A percentile compares a stretch with the other conserved stretches of the same genome.
Conservation (phyloP, 1,140 invertebrate species). For the Drosophila tristis region DNA sequence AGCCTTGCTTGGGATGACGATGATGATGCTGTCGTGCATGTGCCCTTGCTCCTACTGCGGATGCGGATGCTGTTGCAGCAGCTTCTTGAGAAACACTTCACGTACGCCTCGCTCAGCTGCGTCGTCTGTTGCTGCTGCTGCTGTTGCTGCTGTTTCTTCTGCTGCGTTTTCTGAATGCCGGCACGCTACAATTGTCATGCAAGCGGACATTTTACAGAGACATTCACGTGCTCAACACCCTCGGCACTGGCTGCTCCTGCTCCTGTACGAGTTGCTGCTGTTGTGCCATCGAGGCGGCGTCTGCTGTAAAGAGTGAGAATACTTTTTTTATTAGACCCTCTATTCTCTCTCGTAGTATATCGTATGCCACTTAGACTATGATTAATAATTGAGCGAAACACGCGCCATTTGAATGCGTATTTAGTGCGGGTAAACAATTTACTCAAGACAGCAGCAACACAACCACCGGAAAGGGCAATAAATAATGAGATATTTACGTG, state of each 20-base stretch:
- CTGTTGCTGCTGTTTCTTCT: constrained; percentile 19
- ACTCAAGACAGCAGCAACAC: neutral
- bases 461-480: neutral
- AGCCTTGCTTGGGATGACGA: constrained; percentile 32
- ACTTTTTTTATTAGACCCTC: constrained; percentile 42
- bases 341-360: neutral
- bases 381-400: constrained; percentile 67
- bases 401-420: constrained; percentile 66
- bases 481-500: too few relatives aligned
- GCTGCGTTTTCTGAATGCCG: constrained; percentile 77
- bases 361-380: constrained; percentile 56
- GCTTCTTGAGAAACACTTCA: constrained; percentile 73
- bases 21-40: constrained; percentile 39
- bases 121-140: constrained; percentile 51
- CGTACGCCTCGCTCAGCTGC: constrained; percentile 71
- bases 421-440: constrained; percentile 58
- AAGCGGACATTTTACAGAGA: constrained; percentile 72
- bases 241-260: constrained; percentile 29
- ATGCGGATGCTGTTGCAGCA: constrained; percentile 35
- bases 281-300: constrained; percentile 18
- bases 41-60: constrained; percentile 33
- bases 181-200: constrained; percentile 81
- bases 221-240: constrained; percentile 66
- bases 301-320: constrained; percentile 35
- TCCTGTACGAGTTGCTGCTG: constrained; percentile 40